Evolutionary conservation across 2,797 vertebrate genomes (phyloP).

Genomic region (Anguilla anguilla): DNA sequence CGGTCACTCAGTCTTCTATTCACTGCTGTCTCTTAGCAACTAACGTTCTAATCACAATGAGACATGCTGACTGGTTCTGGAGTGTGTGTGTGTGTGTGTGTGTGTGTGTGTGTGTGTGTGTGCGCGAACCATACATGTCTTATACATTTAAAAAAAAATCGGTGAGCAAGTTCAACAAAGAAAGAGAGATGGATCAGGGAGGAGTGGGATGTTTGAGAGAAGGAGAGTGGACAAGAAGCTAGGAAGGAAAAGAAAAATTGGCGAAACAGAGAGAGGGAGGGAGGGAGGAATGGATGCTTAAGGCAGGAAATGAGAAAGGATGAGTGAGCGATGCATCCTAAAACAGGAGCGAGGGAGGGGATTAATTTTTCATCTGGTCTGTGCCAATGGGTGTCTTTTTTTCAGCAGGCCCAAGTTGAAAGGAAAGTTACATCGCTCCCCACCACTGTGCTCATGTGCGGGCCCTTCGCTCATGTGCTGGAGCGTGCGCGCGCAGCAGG

Average conservation of each 20-base stretch:
- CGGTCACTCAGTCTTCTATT: background rate
- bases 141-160: background rate
- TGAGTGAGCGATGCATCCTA: background rate
- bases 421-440: background rate
- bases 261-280: background rate
- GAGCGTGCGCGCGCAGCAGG: background rate
- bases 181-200: background rate
- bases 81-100: background rate
- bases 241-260: background rate
- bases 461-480: background rate
- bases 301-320: background rate
- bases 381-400: background rate
- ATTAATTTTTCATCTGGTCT: constrained; percentile 34
- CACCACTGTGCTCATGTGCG: background rate
- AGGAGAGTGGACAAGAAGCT: background rate
- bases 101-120: constrained; percentile 2
- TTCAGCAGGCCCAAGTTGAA: background rate
- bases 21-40: constrained; percentile 27
- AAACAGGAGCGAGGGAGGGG: background rate
- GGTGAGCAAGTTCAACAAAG: background rate
- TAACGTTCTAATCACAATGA: background rate
- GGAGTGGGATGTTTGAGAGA: background rate
- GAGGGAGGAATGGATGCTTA: background rate
- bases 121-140: background rate
- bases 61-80: background rate